Evolutionary conservation across 2,888 invertebrate species (phyloP), one percentile per base, ranked within the genome.

Genomic region (Epistrophe grossulariae): DNA sequence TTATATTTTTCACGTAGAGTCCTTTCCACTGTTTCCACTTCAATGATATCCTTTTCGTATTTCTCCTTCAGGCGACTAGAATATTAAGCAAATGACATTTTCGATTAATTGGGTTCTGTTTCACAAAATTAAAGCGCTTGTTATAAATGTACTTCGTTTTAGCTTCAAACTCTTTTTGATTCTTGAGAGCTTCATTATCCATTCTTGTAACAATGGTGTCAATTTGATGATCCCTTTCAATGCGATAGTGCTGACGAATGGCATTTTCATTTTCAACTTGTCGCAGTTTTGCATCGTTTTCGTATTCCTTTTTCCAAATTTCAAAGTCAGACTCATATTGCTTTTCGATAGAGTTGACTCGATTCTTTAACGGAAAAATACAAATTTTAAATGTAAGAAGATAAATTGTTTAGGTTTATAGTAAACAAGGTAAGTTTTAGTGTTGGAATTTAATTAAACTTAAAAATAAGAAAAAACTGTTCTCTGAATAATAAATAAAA

Each of bases 151-250:
- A 93, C 93, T 85, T 89, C 7, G 92, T 89, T 89, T 93, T 93
- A 38, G 89, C 88, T 15, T 93, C 92, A 79, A 91, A 92, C 31
- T 93, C 93, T 68, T 92, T 92, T 52, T 90, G 90, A 57, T 88
- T 90, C 80, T 93, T 91, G 48, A 91, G 70, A 0, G 92, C 90
- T 88, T 93, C 93, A 0, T 91, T 90, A 88, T 93, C 93, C 91
- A 93, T 92, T 80, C 92, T 91, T 19, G 90, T 90, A 15, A 93
- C 92, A 66, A 93, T 91, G 13, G 91, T 91, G 85, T 97, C 97
- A 73, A 97, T 96, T 93, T 97, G 97, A 62, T 94, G 95, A 92
- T 97, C 97, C 78, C 97, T 93, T 90, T 97, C 97, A 68, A 94
- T 94, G 91, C 95, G 95, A 90, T 95, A 95, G 88, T 96, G 95